Percentiles rank a stretch among this genome's conserved stretches.
Evolutionary conservation across 2,797 vertebrate species (phyloP).

Genomic region (Manis crassicaudata): DNA sequence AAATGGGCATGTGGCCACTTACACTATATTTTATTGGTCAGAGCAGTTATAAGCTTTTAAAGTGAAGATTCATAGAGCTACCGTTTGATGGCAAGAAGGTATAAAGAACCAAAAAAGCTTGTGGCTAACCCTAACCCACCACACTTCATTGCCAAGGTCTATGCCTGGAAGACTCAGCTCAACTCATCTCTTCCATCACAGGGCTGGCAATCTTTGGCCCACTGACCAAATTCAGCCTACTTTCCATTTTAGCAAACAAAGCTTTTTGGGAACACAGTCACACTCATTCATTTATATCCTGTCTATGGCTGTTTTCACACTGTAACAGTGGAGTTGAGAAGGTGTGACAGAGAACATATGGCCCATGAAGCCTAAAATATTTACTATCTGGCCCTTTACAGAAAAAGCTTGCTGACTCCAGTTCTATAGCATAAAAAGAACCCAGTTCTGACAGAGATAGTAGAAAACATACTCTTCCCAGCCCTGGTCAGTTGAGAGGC

Average conservation of each 20-base stretch:
- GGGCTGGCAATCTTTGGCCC: background rate
- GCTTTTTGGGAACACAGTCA: background rate
- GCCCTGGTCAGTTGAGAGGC: background rate
- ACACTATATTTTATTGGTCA: background rate
- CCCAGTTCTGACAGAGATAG: background rate
- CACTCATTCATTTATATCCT: background rate
- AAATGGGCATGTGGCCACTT: background rate
- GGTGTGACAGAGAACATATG: conserved; percentile 21
- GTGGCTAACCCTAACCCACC: background rate
- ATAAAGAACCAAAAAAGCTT: background rate
- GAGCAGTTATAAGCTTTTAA: background rate
- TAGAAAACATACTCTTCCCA: background rate
- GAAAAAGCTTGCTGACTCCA: background rate
- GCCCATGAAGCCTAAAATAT: background rate
- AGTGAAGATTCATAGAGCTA: background rate
- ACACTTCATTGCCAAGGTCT: background rate
- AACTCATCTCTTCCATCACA: background rate
- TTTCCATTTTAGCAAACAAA: background rate
- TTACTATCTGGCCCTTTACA: conserved; percentile 10
- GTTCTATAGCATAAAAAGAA: background rate
- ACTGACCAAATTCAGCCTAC: background rate
- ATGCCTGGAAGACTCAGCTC: background rate
- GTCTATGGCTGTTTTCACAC: background rate
- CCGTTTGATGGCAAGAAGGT: background rate
- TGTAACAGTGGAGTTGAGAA: background rate